Conservation (phyloP, 1,140 invertebrate species). For the Philopotamus ludificatus region DNA sequence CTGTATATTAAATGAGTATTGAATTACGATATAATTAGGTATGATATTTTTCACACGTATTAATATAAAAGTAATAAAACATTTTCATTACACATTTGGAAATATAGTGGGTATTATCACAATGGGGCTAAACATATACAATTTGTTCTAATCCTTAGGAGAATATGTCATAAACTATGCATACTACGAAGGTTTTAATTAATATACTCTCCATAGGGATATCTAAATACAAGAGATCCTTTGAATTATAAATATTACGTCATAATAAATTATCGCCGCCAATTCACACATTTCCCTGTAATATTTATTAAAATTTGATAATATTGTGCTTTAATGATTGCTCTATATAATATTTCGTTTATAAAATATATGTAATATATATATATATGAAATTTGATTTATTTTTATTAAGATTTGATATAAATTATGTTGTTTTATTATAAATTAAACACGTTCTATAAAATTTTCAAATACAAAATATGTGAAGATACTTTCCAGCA, state of each 20-base stretch:
- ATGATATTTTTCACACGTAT: not conserved
- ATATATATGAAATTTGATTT: not conserved
- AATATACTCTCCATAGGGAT: too few relatives aligned
- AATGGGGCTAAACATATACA: too few relatives aligned
- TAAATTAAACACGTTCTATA: not conserved
- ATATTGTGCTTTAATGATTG: too few relatives aligned
- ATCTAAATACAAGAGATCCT: too few relatives aligned
- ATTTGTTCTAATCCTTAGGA: too few relatives aligned
- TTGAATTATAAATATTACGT: too few relatives aligned
- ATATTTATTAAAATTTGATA: too few relatives aligned
- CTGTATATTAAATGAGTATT: not conserved
- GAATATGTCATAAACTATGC: too few relatives aligned
- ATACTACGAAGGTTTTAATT: too few relatives aligned
- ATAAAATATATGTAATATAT: not conserved
- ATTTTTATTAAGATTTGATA: not conserved
- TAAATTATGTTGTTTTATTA: not conserved
- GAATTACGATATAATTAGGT: not conserved
- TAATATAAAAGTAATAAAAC: not conserved
- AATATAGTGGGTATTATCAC: too few relatives aligned
- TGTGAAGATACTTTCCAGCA: not conserved
- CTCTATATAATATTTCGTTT: not conserved
- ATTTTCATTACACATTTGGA: not conserved
- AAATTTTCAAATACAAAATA: not conserved
- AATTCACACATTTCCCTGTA: too few relatives aligned
- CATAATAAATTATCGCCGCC: too few relatives aligned